A percentile compares a stretch with the other conserved stretches of the same genome.
phyloP scores from a whole-genome alignment of 2,797 vertebrate genomes.

The Acanthopagrus latus region DNA sequence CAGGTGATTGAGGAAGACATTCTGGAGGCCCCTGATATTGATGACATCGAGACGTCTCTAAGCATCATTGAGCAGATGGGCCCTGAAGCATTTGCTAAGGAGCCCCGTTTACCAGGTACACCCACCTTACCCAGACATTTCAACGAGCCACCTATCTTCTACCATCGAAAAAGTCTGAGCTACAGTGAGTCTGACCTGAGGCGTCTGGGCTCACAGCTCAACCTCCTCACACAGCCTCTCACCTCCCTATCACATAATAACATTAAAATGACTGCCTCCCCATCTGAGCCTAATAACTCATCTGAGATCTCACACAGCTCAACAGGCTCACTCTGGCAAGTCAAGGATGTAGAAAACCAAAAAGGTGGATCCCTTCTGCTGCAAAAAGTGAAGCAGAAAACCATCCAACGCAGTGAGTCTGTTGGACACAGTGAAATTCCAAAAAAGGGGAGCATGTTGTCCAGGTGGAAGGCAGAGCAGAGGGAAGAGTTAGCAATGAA shows the following conservation, averaged over 20 bases:
- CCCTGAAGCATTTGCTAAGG: slow-evolving; percentile 61
- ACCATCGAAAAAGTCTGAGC: slow-evolving; percentile 90
- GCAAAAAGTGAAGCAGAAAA: slow-evolving; percentile 74
- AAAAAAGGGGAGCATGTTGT: slow-evolving; percentile 57
- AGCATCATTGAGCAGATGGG: slow-evolving; percentile 81
- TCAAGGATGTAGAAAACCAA: slow-evolving; percentile 77
- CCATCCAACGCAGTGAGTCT: slow-evolving; percentile 85
- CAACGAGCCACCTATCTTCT: slow-evolving; percentile 87
- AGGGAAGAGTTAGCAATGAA: slow-evolving; percentile 30
- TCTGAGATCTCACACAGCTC: slow-evolving; percentile 72
- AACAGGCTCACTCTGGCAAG: slow-evolving; percentile 86
- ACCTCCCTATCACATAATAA: slow-evolving; percentile 71
- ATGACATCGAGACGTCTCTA: slow-evolving; percentile 89
- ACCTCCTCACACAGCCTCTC: slow-evolving; percentile 85
- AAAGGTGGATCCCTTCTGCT: slow-evolving; percentile 73
- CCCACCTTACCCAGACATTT: slow-evolving; percentile 78
- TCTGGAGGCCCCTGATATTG: slow-evolving; percentile 86
- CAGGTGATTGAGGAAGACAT: slow-evolving; percentile 90
- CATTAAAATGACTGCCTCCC: neutral
- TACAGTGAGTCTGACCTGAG: slow-evolving; percentile 95
- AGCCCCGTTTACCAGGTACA: slow-evolving; percentile 79
- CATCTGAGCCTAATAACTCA: slow-evolving; percentile 42
- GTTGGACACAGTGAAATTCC: slow-evolving; percentile 69
- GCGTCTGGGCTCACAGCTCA: slow-evolving; percentile 85
- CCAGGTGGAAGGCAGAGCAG: slow-evolving; percentile 70